Evolutionary conservation across 2,797 vertebrate species (phyloP).

Genomic region (Clarias laeviceps): DNA sequence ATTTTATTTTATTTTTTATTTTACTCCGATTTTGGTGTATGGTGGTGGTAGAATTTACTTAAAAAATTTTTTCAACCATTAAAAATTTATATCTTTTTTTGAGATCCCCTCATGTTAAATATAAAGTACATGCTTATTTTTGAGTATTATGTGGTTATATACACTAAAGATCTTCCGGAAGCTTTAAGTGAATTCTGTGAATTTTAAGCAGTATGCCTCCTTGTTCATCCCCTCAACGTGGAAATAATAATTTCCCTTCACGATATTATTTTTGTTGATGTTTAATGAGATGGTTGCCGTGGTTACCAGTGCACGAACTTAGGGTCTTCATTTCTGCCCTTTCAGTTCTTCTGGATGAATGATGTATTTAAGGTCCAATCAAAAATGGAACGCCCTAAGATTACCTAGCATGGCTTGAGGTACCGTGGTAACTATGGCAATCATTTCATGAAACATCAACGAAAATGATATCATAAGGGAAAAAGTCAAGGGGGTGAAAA

Average conservation of each 20-base stretch:
- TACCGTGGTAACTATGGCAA: slow-evolving; percentile 36
- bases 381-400: neutral
- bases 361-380: neutral
- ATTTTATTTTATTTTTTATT: neutral
- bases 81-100: too few relatives aligned
- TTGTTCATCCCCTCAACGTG: neutral
- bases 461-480: neutral
- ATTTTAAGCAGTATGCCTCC: neutral
- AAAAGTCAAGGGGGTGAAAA: neutral
- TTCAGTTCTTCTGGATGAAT: neutral
- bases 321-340: neutral
- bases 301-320: slow-evolving; percentile 14
- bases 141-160: neutral
- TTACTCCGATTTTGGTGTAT: too few relatives aligned
- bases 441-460: neutral
- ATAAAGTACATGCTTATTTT: neutral
- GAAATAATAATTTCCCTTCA: neutral
- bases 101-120: too few relatives aligned
- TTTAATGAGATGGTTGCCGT: slow-evolving; percentile 17
- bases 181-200: neutral
- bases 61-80: too few relatives aligned
- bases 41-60: too few relatives aligned
- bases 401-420: slow-evolving; percentile 2
- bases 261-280: neutral
- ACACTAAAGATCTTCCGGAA: neutral